Conservation (phyloP, 1,140 invertebrate genomes). For the Drosophila grimshawi region DNA sequence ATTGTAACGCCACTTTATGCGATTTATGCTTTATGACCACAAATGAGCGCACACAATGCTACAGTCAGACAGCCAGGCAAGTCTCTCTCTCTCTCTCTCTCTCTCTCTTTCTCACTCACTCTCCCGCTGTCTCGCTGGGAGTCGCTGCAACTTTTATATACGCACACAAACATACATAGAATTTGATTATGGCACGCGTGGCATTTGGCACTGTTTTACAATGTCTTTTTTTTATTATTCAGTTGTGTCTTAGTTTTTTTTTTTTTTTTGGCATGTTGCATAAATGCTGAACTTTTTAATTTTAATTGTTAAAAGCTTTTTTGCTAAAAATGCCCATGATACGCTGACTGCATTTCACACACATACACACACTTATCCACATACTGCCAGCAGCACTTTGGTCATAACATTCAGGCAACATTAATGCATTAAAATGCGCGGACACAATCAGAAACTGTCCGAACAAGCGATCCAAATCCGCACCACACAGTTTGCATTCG, state of each 20-base stretch:
- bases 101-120: not conserved
- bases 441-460: conserved; percentile 51
- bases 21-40: conserved; percentile 83
- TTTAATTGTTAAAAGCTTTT: conserved; percentile 84
- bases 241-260: not conserved
- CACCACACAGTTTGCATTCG: conserved; percentile 16
- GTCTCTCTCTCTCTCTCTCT: conserved; percentile 3
- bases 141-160: conserved; percentile 71
- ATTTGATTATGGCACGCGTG: conserved; percentile 75
- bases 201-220: conserved; percentile 55
- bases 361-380: not conserved
- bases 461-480: conserved; percentile 16
- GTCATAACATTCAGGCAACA: conserved; percentile 67
- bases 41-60: conserved; percentile 75
- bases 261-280: conserved; percentile 48
- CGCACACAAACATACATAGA: conserved; percentile 64
- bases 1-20: conserved; percentile 81
- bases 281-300: conserved; percentile 83
- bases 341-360: conserved; percentile 36
- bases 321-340: conserved; percentile 55
- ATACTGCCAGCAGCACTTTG: not conserved
- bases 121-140: not conserved
- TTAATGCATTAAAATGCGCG: conserved; percentile 73
- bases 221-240: conserved; percentile 8
- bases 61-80: conserved; percentile 47